Evolutionary conservation across 2,888 invertebrate species (phyloP).

Genomic region (Autographa gamma): DNA sequence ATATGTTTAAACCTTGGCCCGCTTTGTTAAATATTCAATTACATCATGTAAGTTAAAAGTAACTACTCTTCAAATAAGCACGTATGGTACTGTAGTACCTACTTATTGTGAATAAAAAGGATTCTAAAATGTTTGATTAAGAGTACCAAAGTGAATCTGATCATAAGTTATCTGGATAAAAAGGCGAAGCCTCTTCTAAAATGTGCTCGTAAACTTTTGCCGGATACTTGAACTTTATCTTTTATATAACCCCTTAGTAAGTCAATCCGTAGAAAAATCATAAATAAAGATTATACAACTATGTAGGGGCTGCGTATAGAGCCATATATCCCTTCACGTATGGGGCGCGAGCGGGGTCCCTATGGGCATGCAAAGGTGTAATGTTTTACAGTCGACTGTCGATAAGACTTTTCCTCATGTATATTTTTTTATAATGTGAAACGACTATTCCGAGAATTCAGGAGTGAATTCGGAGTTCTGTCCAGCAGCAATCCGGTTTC

Average conservation of each 20-base stretch:
- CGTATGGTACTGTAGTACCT: too few species aligned
- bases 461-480: neutral
- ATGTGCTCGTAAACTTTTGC: neutral
- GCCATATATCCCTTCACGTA: neutral
- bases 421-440: neutral
- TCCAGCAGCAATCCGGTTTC: too few species aligned
- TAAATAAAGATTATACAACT: slow-evolving; percentile 1
- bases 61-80: too few species aligned
- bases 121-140: too few species aligned
- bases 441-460: neutral
- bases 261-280: slow-evolving; percentile 2
- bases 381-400: neutral
- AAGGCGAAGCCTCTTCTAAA: neutral
- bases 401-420: neutral
- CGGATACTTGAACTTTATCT: neutral
- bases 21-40: too few species aligned
- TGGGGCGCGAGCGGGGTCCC: neutral
- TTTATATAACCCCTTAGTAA: slow-evolving; percentile 4
- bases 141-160: neutral
- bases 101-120: too few species aligned
- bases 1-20: too few species aligned
- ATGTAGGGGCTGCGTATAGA: neutral
- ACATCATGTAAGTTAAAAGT: too few species aligned
- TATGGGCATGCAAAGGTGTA: neutral
- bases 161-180: neutral